Conservation (phyloP, 1,140 invertebrate genomes). For the Lordiphosa collinella region DNA sequence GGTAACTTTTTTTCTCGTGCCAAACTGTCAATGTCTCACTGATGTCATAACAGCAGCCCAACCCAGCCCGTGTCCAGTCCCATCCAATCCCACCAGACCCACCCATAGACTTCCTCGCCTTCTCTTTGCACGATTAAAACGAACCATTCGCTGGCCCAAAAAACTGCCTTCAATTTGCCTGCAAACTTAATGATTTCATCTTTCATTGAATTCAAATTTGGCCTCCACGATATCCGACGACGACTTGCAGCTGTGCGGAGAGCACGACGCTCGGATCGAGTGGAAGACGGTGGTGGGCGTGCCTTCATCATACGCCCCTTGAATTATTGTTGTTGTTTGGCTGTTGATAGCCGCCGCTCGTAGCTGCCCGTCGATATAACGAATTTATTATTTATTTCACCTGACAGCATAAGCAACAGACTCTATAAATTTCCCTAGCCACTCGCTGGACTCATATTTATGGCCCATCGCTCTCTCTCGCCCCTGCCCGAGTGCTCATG, state of each 20-base stretch:
- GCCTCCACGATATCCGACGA: conserved; percentile 25
- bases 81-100: conserved; percentile 1
- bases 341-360: conserved; percentile 45
- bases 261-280: conserved; percentile 20
- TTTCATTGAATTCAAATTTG: conserved; percentile 77
- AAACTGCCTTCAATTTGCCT: conserved; percentile 45
- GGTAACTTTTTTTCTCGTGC: too few relatives aligned
- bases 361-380: conserved; percentile 55
- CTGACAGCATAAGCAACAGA: conserved; percentile 75
- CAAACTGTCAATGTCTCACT: background rate
- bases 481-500: conserved; percentile 3
- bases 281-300: conserved; percentile 50
- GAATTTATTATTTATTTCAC: conserved; percentile 80
- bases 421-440: conserved; percentile 78
- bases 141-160: conserved; percentile 10
- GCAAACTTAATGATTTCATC: conserved; percentile 74
- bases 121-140: conserved; percentile 37
- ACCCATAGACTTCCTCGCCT: conserved; percentile 15
- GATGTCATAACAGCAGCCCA: conserved; percentile 29
- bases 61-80: conserved; percentile 1
- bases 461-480: conserved; percentile 22
- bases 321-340: conserved; percentile 40
- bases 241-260: conserved; percentile 45
- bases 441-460: conserved; percentile 55
- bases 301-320: conserved; percentile 64